A percentile compares a stretch with the other conserved stretches of the same genome.
Conservation (phyloP, 2,797 vertebrate species). For the Pipistrellus pygmaeus region DNA sequence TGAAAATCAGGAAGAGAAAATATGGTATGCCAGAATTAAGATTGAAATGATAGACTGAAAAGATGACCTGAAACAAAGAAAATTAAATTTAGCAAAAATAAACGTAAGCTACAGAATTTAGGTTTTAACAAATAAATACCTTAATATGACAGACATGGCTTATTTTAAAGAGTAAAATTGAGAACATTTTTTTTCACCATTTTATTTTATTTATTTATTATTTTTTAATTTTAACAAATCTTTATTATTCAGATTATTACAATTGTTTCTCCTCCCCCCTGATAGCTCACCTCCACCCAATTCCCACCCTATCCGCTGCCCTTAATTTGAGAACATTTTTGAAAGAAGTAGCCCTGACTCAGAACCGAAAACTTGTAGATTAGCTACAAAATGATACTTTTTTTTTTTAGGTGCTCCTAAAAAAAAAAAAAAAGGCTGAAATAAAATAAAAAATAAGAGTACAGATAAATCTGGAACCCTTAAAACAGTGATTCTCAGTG, state of each 20-base stretch:
- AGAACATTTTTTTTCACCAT: conserved; percentile 17
- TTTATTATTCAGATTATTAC: too few relatives aligned
- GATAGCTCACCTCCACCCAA: too few relatives aligned
- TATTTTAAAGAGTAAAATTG: conserved; percentile 24
- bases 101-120: not conserved
- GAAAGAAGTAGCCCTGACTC: not conserved
- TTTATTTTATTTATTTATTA: too few relatives aligned
- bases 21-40: conserved; percentile 7
- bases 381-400: not conserved
- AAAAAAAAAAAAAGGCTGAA: not conserved
- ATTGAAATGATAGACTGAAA: conserved; percentile 47
- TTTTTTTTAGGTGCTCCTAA: not conserved
- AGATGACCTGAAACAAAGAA: conserved; percentile 39
- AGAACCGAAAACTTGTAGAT: not conserved
- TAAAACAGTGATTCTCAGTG: not conserved
- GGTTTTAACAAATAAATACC: not conserved
- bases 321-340: conserved; percentile 4
- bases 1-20: conserved; percentile 48
- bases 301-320: too few relatives aligned
- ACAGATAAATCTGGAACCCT: not conserved
- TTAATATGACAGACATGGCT: not conserved
- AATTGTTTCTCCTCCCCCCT: too few relatives aligned
- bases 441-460: not conserved
- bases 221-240: too few relatives aligned
- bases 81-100: conserved; percentile 54